Conservation (phyloP, 2,797 vertebrate species). For the Peromyscus melanophrys region DNA sequence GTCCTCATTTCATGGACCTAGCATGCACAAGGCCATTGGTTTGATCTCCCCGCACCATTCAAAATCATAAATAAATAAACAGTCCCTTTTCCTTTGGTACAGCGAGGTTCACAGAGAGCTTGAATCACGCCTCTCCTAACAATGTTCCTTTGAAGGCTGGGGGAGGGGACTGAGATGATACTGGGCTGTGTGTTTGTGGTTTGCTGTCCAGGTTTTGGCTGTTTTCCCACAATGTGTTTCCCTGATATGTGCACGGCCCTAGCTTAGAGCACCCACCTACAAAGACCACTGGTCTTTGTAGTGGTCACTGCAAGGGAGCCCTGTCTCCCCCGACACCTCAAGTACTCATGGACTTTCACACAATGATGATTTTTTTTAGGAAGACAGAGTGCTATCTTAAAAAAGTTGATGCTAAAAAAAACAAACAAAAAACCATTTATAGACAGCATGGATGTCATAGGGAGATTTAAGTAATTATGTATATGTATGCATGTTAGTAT, state of each 20-base stretch:
- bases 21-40: not conserved
- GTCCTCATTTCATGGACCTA: not conserved
- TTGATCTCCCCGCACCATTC: not conserved
- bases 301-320: not conserved
- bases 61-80: not conserved
- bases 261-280: not conserved
- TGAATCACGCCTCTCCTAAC: not conserved
- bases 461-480: not conserved
- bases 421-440: not conserved
- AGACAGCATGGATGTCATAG: not conserved
- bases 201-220: not conserved
- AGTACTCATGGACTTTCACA: not conserved
- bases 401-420: conserved; percentile 3
- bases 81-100: no score
- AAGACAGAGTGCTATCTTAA: not conserved
- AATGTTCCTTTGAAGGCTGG: not conserved
- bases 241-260: not conserved
- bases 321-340: not conserved
- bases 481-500: no score
- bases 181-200: not conserved
- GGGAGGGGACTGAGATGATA: no score
- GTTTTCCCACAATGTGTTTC: not conserved
- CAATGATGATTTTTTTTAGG: not conserved
- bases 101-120: not conserved
- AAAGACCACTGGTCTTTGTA: not conserved